Evolutionary conservation across 2,888 invertebrate species (phyloP).

Genomic region (Magallana nippona): DNA sequence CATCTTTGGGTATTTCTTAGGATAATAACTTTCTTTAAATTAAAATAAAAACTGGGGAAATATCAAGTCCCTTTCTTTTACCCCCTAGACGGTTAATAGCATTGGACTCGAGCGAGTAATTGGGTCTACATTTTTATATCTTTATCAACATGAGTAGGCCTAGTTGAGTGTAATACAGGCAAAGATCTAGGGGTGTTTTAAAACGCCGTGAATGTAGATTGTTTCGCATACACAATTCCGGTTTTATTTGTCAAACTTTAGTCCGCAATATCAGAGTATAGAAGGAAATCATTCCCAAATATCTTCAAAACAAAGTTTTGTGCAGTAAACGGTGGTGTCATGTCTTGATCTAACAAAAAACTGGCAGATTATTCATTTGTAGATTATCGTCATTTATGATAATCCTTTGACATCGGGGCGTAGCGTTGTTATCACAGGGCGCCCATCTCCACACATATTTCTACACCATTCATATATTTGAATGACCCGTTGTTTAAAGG

Average conservation of each 20-base stretch:
- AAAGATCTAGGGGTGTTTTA: too few relatives aligned
- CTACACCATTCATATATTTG: constrained; percentile 1
- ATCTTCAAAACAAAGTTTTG: background rate
- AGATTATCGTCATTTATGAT: background rate
- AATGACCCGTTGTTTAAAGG: background rate
- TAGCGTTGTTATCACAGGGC: background rate
- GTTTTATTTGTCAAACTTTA: constrained; percentile 15
- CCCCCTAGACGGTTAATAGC: background rate
- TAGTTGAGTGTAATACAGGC: too few relatives aligned
- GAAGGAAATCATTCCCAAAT: background rate
- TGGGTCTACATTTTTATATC: background rate
- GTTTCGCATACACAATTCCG: background rate
- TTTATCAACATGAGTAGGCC: background rate
- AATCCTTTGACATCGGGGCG: background rate
- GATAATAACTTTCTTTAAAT: background rate
- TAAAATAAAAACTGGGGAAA: background rate
- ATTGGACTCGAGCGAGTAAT: background rate
- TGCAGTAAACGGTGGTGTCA: background rate
- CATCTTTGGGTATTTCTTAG: background rate
- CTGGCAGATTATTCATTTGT: background rate
- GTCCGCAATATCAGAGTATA: background rate
- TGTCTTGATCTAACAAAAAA: too few relatives aligned
- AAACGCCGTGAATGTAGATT: background rate
- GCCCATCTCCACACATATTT: constrained; percentile 20
- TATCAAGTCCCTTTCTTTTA: background rate